Evolutionary conservation across 2,113 vertebrate species (phyloP).

Genomic region (Melanerpes aurifrons): DNA sequence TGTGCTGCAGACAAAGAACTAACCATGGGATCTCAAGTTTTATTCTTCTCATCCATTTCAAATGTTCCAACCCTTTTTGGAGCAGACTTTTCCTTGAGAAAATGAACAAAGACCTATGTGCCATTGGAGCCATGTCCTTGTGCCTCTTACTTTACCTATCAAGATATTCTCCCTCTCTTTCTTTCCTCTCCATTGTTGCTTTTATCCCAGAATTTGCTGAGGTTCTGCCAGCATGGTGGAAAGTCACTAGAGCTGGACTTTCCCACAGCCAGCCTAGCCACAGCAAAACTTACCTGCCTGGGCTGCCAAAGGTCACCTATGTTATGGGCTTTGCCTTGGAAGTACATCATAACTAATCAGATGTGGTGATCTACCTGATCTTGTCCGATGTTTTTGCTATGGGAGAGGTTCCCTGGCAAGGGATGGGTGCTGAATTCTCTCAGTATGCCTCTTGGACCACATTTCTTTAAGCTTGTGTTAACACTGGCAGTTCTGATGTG

Average conservation of each 20-base stretch:
- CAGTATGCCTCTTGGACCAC: not conserved
- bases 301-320: not conserved
- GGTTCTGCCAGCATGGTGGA: not conserved
- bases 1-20: not conserved
- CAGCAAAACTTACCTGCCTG: not conserved
- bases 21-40: not conserved
- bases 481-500: fast-evolving
- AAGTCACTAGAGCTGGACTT: not conserved
- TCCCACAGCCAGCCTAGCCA: not conserved
- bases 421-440: not conserved
- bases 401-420: not conserved
- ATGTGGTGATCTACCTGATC: not conserved
- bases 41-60: not conserved
- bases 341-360: not conserved
- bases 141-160: not conserved
- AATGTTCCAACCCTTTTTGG: not conserved
- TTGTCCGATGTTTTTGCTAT: not conserved
- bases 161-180: not conserved
- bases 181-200: too few species aligned
- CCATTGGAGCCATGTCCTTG: not conserved
- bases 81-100: not conserved
- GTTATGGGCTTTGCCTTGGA: not conserved
- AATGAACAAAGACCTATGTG: not conserved
- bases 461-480: not conserved
- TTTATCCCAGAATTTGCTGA: too few species aligned